phyloP scores from a whole-genome alignment of 2,888 invertebrate species.

The Diarsia mendica region DNA sequence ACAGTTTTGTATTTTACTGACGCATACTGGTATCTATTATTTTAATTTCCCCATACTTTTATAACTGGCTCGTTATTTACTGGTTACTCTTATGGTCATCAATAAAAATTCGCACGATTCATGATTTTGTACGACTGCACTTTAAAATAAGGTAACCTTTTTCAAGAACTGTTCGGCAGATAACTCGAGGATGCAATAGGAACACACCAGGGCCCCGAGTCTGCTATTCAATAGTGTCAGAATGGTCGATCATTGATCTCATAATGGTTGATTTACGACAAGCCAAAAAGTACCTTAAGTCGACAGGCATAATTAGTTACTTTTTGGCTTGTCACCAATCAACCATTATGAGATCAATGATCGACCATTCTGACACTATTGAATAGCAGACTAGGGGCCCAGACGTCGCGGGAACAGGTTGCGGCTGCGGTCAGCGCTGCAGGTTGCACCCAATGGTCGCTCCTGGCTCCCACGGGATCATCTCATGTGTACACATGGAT shows the following conservation, averaged over 20 bases:
- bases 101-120: neutral
- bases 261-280: no score
- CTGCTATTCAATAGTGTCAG: no score
- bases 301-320: no score
- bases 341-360: no score
- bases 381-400: no score
- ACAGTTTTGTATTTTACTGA: neutral
- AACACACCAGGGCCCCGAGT: no score
- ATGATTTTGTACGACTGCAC: neutral
- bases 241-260: no score
- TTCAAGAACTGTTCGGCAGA: neutral
- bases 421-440: slow-evolving; percentile 50
- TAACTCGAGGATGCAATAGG: slow-evolving; percentile 21
- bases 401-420: slow-evolving; percentile 42
- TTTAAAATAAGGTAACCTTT: neutral
- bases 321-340: no score
- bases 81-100: neutral
- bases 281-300: no score
- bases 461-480: slow-evolving; percentile 58
- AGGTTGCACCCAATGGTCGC: slow-evolving; percentile 41
- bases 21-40: neutral
- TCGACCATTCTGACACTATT: no score
- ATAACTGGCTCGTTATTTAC: neutral
- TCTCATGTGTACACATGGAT: slow-evolving; percentile 4
- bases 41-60: neutral